Base-by-base conservation (phyloP, 2,888 invertebrate genomes). In the Elaeidobius kamerunicus region DNA sequence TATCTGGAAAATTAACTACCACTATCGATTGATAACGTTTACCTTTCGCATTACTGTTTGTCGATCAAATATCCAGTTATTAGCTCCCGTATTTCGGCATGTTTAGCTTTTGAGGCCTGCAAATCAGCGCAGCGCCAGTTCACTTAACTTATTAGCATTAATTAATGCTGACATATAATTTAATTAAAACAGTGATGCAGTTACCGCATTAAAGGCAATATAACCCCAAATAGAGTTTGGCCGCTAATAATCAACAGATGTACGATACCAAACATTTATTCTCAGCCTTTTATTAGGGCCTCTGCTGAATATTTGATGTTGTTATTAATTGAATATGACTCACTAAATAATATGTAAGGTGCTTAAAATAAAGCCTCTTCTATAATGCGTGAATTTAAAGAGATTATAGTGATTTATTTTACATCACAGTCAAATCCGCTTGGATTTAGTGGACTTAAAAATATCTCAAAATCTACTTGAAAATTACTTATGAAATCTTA, bases 1-100 rank as follows among this genome's bases (percentile, higher is more conserved):
- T 65, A 66, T 65, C 60, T 63, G 65, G 65, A 63, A 66, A 66
- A 66, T 66, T 67, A 67, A 64, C 66, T 63, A 57, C 63, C 62
- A 57, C 60, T 59, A 65, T 64, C 65, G 65, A 66, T 64, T 64
- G 64, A 64, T 63, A 65, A 64, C 62, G 60, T 66, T 66, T 65
- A 66, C 63, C 61, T 63, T 64, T 62, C 60, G 60, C 57, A 63
- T 65, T 64, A 45, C 19, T 63, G 64, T 66, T 65, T 64, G 63
- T 59, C 65, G 62, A 65, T 65, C 66, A 65, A 66, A 65, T 63
- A 65, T 61, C 59, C 57, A 56, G 61, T 61, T 61, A 61, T 60
- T 59, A 57, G 62, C 41, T 46, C 47, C 44, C 42, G 52, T 52
- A 54, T 51, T 52, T 55, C 34, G 57, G 60, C 61, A 58, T 65